Conservation (phyloP, 2,113 vertebrate species). For the Nannobrachium achirus region DNA sequence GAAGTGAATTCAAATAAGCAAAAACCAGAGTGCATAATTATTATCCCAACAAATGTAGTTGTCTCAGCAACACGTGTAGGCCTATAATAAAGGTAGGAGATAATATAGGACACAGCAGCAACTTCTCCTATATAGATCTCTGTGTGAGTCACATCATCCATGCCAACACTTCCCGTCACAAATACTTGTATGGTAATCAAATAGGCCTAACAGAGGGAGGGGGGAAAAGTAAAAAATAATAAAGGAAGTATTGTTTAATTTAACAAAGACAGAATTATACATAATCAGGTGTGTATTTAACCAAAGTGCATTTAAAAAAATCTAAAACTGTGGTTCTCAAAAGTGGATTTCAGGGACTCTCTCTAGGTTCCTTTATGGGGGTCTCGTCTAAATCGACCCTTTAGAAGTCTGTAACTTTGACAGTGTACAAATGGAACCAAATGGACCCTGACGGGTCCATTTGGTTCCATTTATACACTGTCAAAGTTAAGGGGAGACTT, state of each 20-base stretch:
- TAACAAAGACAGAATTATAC: slow-evolving; percentile 69
- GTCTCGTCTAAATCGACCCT: too few species aligned
- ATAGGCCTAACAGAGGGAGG: slow-evolving; percentile 53
- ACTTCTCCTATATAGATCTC: slow-evolving; percentile 65
- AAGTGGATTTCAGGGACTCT: too few species aligned
- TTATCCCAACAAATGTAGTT: slow-evolving; percentile 51
- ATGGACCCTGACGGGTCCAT: too few species aligned
- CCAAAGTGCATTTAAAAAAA: slow-evolving; percentile 87
- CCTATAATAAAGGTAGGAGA: slow-evolving; percentile 59
- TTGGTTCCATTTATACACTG: too few species aligned
- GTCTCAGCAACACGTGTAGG: slow-evolving; percentile 51
- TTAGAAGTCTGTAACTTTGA: too few species aligned
- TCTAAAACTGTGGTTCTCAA: too few species aligned
- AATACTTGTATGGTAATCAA: slow-evolving; percentile 85
- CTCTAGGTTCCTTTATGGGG: too few species aligned
- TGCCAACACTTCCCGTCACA: slow-evolving; percentile 77
- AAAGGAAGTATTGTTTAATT: slow-evolving; percentile 67
- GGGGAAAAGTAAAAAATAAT: slow-evolving; percentile 32
- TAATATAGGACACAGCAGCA: slow-evolving; percentile 81
- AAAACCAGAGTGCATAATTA: slow-evolving; percentile 77
- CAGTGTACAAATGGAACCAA: too few species aligned
- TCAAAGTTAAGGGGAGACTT: too few species aligned
- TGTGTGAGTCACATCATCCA: slow-evolving; percentile 61
- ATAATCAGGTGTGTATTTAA: slow-evolving; percentile 71
- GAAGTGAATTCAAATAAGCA: slow-evolving; percentile 69